Conservation (phyloP, 2,113 vertebrate species). For the Capreolus pygargus region DNA sequence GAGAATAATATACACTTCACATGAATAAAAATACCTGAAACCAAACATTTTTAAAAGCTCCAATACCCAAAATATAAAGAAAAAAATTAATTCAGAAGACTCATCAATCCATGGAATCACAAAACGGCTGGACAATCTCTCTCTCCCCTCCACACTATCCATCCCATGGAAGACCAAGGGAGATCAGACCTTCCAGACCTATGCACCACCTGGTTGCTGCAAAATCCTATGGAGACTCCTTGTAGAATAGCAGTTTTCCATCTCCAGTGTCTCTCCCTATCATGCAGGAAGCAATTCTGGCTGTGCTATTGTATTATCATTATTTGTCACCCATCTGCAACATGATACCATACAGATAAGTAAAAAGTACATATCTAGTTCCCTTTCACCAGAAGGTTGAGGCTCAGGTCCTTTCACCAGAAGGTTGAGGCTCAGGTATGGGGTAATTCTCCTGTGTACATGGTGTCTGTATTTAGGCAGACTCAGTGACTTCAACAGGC, state of each 20-base stretch:
- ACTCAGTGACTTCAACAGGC: slow-evolving; percentile 89
- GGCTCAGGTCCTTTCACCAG: slow-evolving; percentile 78
- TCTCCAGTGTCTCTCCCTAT: slow-evolving; percentile 79
- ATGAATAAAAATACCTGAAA: slow-evolving; percentile 80
- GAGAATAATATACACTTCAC: slow-evolving; percentile 76
- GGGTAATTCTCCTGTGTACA: slow-evolving; percentile 37
- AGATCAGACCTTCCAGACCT: slow-evolving; percentile 69
- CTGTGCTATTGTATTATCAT: slow-evolving; percentile 80
- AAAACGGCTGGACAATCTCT: slow-evolving; percentile 73
- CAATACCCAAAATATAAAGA: slow-evolving; percentile 79
- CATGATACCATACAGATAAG: slow-evolving; percentile 78
- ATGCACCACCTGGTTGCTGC: slow-evolving; percentile 67
- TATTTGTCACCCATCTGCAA: slow-evolving; percentile 78
- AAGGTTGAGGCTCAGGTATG: slow-evolving; percentile 76
- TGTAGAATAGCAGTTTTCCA: slow-evolving; percentile 76
- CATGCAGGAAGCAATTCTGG: slow-evolving; percentile 78
- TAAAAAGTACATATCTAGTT: slow-evolving; percentile 78
- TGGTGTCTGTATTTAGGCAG: slow-evolving; percentile 82
- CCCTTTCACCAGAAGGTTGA: slow-evolving; percentile 74
- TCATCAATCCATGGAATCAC: slow-evolving; percentile 73
- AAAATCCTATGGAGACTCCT: slow-evolving; percentile 77
- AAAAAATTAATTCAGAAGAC: slow-evolving; percentile 73
- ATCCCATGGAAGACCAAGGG: slow-evolving; percentile 69
- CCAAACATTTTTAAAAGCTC: slow-evolving; percentile 79
- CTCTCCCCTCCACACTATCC: slow-evolving; percentile 68